A percentile compares a stretch with the other conserved stretches of the same genome.
Evolutionary conservation across 1,140 invertebrate species (phyloP).

Genomic region (Hypothenemus hampei): DNA sequence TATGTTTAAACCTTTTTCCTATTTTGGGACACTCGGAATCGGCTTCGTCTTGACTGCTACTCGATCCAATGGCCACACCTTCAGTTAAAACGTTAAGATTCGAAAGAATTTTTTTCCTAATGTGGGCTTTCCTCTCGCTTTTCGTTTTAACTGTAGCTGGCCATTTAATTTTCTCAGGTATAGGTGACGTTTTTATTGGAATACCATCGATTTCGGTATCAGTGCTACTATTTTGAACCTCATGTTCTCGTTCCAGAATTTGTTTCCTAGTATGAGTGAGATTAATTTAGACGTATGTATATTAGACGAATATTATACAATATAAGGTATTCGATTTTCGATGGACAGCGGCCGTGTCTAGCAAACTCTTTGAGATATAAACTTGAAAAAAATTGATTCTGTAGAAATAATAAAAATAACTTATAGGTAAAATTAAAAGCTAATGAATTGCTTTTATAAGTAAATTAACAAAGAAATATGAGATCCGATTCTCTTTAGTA

Average conservation of each 20-base stretch:
- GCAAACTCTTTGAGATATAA: too few relatives aligned
- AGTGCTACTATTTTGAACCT: constrained; percentile 34
- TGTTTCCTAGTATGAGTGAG: constrained; percentile 37
- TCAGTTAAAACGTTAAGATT: constrained; percentile 36
- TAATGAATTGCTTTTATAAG: too few relatives aligned
- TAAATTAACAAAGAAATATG: too few relatives aligned
- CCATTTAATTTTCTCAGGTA: constrained; percentile 27
- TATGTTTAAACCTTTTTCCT: constrained; percentile 34
- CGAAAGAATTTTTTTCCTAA: constrained; percentile 36
- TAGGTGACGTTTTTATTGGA: constrained; percentile 28
- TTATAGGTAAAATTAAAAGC: too few relatives aligned
- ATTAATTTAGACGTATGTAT: too few relatives aligned
- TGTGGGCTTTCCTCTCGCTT: constrained; percentile 30
- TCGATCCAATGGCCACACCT: constrained; percentile 37
- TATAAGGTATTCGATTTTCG: too few relatives aligned
- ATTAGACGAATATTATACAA: too few relatives aligned
- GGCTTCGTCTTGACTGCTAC: constrained; percentile 43
- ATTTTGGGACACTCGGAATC: constrained; percentile 39
- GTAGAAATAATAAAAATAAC: too few relatives aligned
- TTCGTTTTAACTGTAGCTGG: constrained; percentile 29
- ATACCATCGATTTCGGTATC: constrained; percentile 41
- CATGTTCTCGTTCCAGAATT: constrained; percentile 29
- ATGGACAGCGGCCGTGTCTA: too few relatives aligned
- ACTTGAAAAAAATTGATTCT: too few relatives aligned
- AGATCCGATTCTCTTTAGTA: too few relatives aligned